phyloP scores from a whole-genome alignment of 2,888 invertebrate genomes.

The Ferrisia virgata region DNA sequence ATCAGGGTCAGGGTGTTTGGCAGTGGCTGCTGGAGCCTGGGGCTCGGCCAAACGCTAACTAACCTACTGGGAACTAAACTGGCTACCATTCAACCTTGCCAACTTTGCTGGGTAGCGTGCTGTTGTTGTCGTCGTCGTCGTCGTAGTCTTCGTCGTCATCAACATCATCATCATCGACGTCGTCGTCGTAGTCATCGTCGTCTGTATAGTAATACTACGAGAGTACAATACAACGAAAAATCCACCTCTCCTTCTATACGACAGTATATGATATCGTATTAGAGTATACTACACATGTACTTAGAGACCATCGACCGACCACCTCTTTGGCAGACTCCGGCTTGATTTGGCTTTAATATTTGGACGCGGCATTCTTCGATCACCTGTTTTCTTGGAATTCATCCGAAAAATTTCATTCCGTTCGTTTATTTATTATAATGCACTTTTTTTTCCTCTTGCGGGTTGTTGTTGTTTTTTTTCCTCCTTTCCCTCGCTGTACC shows the following conservation, averaged over 20 bases:
- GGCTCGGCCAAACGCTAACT: conserved; percentile 47
- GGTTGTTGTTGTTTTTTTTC: too few relatives aligned
- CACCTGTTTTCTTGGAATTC: conserved; percentile 43
- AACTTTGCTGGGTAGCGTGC: conserved; percentile 42
- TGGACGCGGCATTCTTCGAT: conserved; percentile 26
- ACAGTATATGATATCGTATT: neutral
- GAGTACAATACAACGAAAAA: neutral
- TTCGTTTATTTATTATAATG: conserved; percentile 11
- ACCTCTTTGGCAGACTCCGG: conserved; percentile 37
- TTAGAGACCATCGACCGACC: conserved; percentile 41
- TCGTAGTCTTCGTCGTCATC: too few relatives aligned
- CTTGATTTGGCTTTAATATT: conserved; percentile 38
- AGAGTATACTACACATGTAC: neutral
- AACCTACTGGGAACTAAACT: conserved; percentile 45
- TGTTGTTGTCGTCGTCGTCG: neutral
- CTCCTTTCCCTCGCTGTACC: neutral
- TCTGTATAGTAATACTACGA: too few relatives aligned
- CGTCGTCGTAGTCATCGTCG: neutral
- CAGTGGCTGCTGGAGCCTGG: conserved; percentile 46
- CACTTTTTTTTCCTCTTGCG: neutral
- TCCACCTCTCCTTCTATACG: neutral
- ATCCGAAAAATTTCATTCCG: conserved; percentile 31
- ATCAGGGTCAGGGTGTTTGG: conserved; percentile 47
- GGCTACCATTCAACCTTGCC: conserved; percentile 45
- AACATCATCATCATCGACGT: too few relatives aligned